phyloP scores from a whole-genome alignment of 2,888 invertebrate genomes.

The Hyalella azteca region DNA sequence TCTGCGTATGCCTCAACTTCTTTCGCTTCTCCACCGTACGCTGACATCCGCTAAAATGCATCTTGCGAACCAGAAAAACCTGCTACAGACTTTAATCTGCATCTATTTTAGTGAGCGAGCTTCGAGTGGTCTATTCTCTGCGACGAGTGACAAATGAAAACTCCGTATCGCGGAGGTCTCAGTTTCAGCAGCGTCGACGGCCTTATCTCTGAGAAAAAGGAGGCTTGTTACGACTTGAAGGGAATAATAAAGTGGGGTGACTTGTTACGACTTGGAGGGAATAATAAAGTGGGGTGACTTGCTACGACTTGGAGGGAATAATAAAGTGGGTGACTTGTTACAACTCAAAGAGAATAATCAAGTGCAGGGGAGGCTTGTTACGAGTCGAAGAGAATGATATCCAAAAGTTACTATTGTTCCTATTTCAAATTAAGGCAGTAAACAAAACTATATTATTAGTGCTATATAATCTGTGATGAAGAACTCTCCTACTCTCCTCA shows the following conservation, averaged over 20 bases:
- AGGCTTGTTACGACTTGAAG: neutral
- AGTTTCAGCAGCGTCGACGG: neutral
- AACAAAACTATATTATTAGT: neutral
- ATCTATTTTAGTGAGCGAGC: neutral
- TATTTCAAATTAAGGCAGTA: neutral
- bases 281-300: neutral
- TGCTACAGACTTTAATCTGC: slow-evolving; percentile 14
- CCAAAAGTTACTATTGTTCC: neutral
- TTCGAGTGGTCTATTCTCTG: slow-evolving; percentile 3
- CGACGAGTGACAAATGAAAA: slow-evolving; percentile 9
- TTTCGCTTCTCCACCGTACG: neutral
- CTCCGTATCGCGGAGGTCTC: neutral
- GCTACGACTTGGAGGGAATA: neutral
- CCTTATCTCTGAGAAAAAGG: slow-evolving; percentile 11
- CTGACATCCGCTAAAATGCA: neutral
- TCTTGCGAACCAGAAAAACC: slow-evolving; percentile 5
- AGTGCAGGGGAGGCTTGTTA: slow-evolving; percentile 13
- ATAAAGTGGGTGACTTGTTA: neutral
- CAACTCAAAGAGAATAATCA: neutral
- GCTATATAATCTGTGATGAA: neutral
- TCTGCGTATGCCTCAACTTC: neutral
- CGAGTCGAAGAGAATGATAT: neutral
- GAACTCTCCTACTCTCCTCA: neutral
- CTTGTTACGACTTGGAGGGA: neutral
- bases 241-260: neutral